Evolutionary conservation across 2,113 vertebrate genomes (phyloP).

Genomic region (Rhineura floridana): DNA sequence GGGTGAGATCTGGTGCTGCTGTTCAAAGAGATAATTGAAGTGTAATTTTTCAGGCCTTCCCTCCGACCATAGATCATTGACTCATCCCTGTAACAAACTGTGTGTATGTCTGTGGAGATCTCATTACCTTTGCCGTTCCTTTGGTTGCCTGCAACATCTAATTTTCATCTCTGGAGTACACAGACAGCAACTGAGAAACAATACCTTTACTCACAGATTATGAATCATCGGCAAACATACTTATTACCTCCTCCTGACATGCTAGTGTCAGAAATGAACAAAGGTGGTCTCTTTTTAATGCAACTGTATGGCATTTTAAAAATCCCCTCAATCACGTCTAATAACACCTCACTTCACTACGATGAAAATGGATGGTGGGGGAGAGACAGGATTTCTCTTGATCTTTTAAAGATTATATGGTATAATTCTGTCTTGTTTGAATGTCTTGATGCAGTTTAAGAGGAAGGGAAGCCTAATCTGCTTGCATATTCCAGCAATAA

Average conservation of each 20-base stretch:
- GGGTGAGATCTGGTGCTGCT: neutral
- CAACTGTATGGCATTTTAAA: conserved; percentile 36
- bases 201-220: neutral
- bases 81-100: neutral
- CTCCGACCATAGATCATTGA: conserved; percentile 1
- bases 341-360: conserved; percentile 15
- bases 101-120: neutral
- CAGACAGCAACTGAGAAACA: neutral
- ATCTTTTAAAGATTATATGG: conserved; percentile 35
- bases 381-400: conserved; percentile 35
- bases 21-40: conserved; percentile 21
- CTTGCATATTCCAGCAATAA: neutral
- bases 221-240: conserved; percentile 3
- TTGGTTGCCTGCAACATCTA: conserved; percentile 3
- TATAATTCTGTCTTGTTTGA: conserved; percentile 32
- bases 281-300: conserved; percentile 35
- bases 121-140: neutral
- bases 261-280: neutral
- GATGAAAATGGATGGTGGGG: conserved; percentile 35
- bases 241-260: conserved; percentile 1
- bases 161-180: conserved; percentile 26
- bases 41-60: neutral
- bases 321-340: conserved; percentile 46
- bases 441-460: conserved; percentile 28
- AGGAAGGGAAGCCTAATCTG: neutral